These are phyloP conservation scores for Muscicapa adusta DNA, from an alignment of 2,113 vertebrate species.

Conservation along the genomic window DNA sequence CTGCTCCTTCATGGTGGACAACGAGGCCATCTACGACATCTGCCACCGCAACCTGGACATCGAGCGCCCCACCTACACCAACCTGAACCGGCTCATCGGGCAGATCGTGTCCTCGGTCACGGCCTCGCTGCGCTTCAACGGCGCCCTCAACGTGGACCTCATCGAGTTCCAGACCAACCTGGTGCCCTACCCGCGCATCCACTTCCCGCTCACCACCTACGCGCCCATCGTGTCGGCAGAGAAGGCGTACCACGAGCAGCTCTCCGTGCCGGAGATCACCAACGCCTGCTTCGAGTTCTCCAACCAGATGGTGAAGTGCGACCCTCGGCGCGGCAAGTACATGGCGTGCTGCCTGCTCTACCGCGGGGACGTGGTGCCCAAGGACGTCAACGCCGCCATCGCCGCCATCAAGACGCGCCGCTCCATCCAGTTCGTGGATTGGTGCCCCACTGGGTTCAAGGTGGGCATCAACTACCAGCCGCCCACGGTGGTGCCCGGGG, in stretches of 20 bases:
- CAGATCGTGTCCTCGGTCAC: constrained; percentile 65
- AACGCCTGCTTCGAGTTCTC: constrained; percentile 68
- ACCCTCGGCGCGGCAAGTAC: constrained; percentile 67
- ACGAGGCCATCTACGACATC: constrained; percentile 80
- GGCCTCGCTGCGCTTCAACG: constrained; percentile 58
- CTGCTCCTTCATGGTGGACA: constrained; percentile 81
- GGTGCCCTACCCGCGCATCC: constrained; percentile 66
- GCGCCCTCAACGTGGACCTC: constrained; percentile 69
- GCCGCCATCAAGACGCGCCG: constrained; percentile 67
- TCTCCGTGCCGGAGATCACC: constrained; percentile 67
- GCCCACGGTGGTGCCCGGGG: neutral
- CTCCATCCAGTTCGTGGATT: constrained; percentile 74
- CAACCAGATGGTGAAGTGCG: constrained; percentile 75
- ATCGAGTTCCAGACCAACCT: constrained; percentile 70
- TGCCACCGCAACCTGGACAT: constrained; percentile 70
- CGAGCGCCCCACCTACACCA: constrained; percentile 65
- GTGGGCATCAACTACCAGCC: constrained; percentile 64
- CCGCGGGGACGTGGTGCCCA: constrained; percentile 57
- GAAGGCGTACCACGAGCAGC: constrained; percentile 69
- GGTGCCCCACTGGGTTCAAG: constrained; percentile 69
- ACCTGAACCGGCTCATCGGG: constrained; percentile 66
- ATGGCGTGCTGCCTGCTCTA: constrained; percentile 63
- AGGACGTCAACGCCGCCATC: constrained; percentile 73
- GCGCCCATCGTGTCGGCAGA: constrained; percentile 43
- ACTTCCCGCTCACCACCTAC: constrained; percentile 68